Evolutionary conservation across 1,140 invertebrate genomes (phyloP).

Genomic region (Drosophila miranda): DNA sequence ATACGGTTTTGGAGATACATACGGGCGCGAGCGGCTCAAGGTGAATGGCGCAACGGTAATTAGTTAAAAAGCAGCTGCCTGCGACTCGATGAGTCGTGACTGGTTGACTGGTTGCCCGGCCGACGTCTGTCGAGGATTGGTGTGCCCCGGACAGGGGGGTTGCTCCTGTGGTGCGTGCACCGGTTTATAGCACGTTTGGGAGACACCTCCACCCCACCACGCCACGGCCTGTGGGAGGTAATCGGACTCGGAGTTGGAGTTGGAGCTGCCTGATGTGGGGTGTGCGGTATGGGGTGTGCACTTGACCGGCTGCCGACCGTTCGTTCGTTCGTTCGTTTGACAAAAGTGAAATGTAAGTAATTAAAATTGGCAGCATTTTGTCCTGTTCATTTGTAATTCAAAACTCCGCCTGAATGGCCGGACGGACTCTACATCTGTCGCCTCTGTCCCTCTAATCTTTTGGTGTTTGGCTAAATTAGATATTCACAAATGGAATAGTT

Average conservation of each 20-base stretch:
- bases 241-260: background rate
- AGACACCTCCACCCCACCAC: background rate
- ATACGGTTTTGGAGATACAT: slow-evolving; percentile 60
- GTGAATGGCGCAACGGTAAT: slow-evolving; percentile 76
- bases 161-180: slow-evolving; percentile 53
- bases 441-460: background rate
- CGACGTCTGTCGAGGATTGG: slow-evolving; percentile 23
- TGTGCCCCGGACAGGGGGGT: background rate
- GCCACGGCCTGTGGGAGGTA: background rate
- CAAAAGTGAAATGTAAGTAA: slow-evolving; percentile 79
- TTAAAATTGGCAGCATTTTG: slow-evolving; percentile 73
- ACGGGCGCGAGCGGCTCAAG: slow-evolving; percentile 65
- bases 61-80: slow-evolving; percentile 70
- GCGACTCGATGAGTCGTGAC: slow-evolving; percentile 46
- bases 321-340: slow-evolving; percentile 35
- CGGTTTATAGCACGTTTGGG: slow-evolving; percentile 73
- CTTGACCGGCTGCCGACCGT: slow-evolving; percentile 61
- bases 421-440: background rate
- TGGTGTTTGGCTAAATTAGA: too few relatives aligned
- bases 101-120: slow-evolving; percentile 9
- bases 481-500: too few relatives aligned
- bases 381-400: slow-evolving; percentile 51
- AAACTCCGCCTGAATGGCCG: slow-evolving; percentile 31
- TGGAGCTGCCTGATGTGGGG: background rate
- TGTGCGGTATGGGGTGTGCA: slow-evolving; percentile 38